These are phyloP conservation scores for Halichoeres trimaculatus DNA, from an alignment of 2,113 vertebrate genomes.

Conservation along the genomic window DNA sequence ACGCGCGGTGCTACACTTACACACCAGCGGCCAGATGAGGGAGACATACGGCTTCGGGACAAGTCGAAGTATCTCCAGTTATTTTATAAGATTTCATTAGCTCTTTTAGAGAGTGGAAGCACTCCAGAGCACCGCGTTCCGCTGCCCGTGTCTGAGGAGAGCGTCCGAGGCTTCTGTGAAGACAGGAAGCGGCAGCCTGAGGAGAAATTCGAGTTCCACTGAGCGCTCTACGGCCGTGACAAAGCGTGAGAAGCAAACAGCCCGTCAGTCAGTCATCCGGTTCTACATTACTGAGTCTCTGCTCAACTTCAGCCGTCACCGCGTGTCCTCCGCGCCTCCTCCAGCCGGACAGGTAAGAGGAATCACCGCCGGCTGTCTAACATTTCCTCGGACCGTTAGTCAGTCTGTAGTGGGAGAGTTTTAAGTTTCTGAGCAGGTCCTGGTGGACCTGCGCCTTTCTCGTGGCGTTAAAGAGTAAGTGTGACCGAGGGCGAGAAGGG, in stretches of 20 bases:
- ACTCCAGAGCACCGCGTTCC: constrained; percentile 36
- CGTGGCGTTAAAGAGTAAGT: constrained; percentile 50
- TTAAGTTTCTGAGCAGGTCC: constrained; percentile 55
- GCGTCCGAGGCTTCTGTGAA: not conserved
- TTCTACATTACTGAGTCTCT: constrained; percentile 61
- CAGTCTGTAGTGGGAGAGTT: constrained; percentile 31
- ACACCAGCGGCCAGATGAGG: constrained; percentile 79
- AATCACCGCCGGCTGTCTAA: not conserved
- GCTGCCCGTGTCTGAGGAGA: constrained; percentile 25
- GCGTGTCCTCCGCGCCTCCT: constrained; percentile 27
- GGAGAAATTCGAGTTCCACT: constrained; percentile 43
- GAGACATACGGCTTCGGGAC: constrained; percentile 80
- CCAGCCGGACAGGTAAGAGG: constrained; percentile 65
- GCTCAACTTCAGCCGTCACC: constrained; percentile 67
- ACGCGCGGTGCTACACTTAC: constrained; percentile 75
- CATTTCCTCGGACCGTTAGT: constrained; percentile 31
- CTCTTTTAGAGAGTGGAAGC: constrained; percentile 67
- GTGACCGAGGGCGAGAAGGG: constrained; percentile 15
- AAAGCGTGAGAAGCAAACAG: constrained; percentile 60
- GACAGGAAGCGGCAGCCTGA: constrained; percentile 22
- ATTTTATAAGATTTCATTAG: constrained; percentile 68
- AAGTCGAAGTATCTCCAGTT: constrained; percentile 70
- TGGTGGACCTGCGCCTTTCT: constrained; percentile 35
- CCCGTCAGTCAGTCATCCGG: constrained; percentile 69
- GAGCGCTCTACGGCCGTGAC: constrained; percentile 64